A percentile compares a stretch with the other conserved stretches of the same genome.
phyloP scores from a whole-genome alignment of 1,140 invertebrate species.

The Temnothorax nylanderi region DNA sequence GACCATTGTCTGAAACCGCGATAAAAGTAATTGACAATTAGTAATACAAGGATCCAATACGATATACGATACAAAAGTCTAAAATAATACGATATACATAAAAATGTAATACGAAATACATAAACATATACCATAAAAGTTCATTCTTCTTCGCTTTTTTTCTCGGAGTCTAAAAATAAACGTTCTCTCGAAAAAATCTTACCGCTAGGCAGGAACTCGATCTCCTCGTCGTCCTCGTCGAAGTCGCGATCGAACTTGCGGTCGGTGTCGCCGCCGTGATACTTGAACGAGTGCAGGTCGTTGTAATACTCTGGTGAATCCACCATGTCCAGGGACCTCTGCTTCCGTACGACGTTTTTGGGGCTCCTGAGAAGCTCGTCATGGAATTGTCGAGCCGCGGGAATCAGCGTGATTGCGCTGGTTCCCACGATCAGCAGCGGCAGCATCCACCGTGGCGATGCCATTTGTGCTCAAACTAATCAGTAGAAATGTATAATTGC shows the following conservation, averaged over 20 bases:
- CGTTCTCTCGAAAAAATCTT: not conserved
- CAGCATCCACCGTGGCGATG: constrained; percentile 67
- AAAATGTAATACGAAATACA: not conserved
- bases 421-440: constrained; percentile 67
- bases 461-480: constrained; percentile 23
- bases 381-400: constrained; percentile 61
- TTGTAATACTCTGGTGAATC: constrained; percentile 78
- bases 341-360: constrained; percentile 84
- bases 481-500: not conserved
- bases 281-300: constrained; percentile 78
- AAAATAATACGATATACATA: not conserved
- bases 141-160: not conserved
- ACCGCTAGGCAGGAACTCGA: constrained; percentile 79
- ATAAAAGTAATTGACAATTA: constrained; percentile 3
- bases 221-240: constrained; percentile 70
- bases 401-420: constrained; percentile 64
- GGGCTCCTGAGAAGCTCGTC: constrained; percentile 80
- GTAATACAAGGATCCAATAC: not conserved
- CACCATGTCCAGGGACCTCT: constrained; percentile 78
- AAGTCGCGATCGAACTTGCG: constrained; percentile 75
- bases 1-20: constrained; percentile 75
- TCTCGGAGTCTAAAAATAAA: not conserved
- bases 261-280: constrained; percentile 73
- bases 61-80: not conserved
- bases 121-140: not conserved